These are phyloP conservation scores for Temnothorax curvispinosus DNA, from an alignment of 1,140 invertebrate species.

Conservation along the genomic window DNA sequence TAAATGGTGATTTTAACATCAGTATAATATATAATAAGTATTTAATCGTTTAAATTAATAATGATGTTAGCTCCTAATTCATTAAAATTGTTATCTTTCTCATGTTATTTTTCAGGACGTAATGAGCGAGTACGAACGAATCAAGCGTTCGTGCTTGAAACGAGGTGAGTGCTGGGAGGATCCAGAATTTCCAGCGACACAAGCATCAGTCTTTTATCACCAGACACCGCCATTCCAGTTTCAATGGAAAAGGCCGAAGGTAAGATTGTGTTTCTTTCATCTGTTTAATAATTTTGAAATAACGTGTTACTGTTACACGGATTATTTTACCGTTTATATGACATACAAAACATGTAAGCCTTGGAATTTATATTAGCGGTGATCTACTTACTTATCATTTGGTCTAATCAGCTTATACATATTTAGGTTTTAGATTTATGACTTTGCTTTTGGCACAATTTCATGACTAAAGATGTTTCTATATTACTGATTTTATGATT, in stretches of 20 bases:
- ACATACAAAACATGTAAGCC: too few relatives aligned
- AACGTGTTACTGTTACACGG: too few relatives aligned
- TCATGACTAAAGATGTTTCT: too few relatives aligned
- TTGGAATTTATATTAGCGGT: too few relatives aligned
- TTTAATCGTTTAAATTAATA: not conserved
- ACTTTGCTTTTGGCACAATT: too few relatives aligned
- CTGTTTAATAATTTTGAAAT: too few relatives aligned
- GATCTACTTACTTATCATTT: too few relatives aligned
- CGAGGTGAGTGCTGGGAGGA: slow-evolving; percentile 95
- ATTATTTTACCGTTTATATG: too few relatives aligned
- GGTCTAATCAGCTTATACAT: too few relatives aligned
- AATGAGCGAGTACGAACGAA: slow-evolving; percentile 93
- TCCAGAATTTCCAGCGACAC: slow-evolving; percentile 95
- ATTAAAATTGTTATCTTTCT: not conserved
- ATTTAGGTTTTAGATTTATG: too few relatives aligned
- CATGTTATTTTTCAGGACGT: slow-evolving; percentile 81
- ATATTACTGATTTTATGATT: too few relatives aligned
- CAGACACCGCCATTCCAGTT: slow-evolving; percentile 97
- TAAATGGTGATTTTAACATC: not conserved
- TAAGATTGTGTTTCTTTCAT: slow-evolving; percentile 81
- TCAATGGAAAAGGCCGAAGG: slow-evolving; percentile 96
- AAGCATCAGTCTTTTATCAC: slow-evolving; percentile 96
- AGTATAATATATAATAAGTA: not conserved
- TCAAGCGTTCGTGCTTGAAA: slow-evolving; percentile 92
- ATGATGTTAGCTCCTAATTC: not conserved